Base-by-base conservation (phyloP, 1,140 invertebrate genomes). In the Conopomorpha cramerella region DNA sequence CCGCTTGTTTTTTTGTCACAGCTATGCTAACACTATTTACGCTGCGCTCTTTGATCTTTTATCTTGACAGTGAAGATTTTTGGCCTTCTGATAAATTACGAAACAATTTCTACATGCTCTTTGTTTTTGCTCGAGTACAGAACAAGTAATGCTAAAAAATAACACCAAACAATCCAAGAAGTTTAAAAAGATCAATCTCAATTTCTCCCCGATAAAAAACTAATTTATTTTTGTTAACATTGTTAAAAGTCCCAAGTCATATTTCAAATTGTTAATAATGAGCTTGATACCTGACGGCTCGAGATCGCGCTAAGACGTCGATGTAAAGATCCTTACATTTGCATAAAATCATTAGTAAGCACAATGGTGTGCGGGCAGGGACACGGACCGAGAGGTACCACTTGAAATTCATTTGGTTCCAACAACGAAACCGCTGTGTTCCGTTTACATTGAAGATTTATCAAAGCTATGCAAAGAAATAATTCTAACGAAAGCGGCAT, bases 301-400 rank as follows among this genome's bases (percentile, higher is more conserved):
- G 65, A 71, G 66, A 71, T 74, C 70, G 70, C 70, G 65, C 62
- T 74, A 74, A 71, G 68, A 68, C 70, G 68, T 67, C 67, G 65
- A 74, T 74, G 67, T 74, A 65, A 76, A 72, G 67, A 76, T n/a
- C 61, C 54, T 50, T 71, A 58, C 71, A 76, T 76, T 76, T 76
- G 71, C 71, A 76, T 76, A 76, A 76, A 76, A 72, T 76, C 71
- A 72, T 76, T 76, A 76, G 71, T 66, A 72, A 72, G 71, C 71
- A 76, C 71, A 76, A 76, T 76, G 71, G 60, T 62, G 58, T 49
- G 51, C 59, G 55, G 61, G 65, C 62, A 68, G 66, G 65, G 70
- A 74, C 67, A 67, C 58, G 63, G 50, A 46, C 47, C 52, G 58
- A 68, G 53, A 57, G 52, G 62, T 63, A 67, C 55, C 62, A 63